Percentiles rank a stretch among this genome's conserved stretches.
These are phyloP conservation scores for Dyspetes luteomarginatus DNA, from an alignment of 2,888 invertebrate genomes.

Conservation along the genomic window DNA sequence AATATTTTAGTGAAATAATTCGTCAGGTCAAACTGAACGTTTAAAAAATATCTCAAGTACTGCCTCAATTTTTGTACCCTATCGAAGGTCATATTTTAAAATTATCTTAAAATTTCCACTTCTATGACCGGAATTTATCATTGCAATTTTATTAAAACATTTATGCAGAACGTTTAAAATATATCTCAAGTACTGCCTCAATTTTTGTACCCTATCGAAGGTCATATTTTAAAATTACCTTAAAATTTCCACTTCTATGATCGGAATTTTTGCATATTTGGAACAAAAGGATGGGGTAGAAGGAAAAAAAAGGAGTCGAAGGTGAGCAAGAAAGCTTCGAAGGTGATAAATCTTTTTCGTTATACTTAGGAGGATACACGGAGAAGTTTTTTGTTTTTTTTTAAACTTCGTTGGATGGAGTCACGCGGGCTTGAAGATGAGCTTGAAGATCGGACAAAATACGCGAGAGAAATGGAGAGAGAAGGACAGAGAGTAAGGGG, in stretches of 20 bases:
- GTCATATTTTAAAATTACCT: no score
- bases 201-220: no score
- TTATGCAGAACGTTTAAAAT: no score
- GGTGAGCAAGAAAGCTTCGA: not conserved
- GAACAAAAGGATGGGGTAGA: not conserved
- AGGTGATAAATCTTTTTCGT: slow-evolving; percentile 1
- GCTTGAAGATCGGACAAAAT: not conserved
- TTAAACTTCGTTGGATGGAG: not conserved
- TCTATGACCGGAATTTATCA: no score
- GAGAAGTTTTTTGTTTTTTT: not conserved
- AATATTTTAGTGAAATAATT: no score
- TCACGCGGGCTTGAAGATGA: not conserved
- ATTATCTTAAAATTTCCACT: no score
- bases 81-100: no score
- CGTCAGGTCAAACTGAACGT: no score
- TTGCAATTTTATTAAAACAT: no score
- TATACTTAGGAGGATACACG: not conserved
- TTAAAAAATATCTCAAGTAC: no score
- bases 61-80: no score
- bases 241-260: not conserved
- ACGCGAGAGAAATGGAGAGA: not conserved
- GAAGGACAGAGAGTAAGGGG: not conserved
- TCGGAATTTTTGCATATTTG: not conserved
- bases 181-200: no score
- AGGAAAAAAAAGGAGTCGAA: not conserved